Percentiles rank a stretch among this genome's conserved stretches.
These are phyloP conservation scores for Tanypteryx hageni DNA, from an alignment of 2,888 invertebrate genomes.

Conservation along the genomic window DNA sequence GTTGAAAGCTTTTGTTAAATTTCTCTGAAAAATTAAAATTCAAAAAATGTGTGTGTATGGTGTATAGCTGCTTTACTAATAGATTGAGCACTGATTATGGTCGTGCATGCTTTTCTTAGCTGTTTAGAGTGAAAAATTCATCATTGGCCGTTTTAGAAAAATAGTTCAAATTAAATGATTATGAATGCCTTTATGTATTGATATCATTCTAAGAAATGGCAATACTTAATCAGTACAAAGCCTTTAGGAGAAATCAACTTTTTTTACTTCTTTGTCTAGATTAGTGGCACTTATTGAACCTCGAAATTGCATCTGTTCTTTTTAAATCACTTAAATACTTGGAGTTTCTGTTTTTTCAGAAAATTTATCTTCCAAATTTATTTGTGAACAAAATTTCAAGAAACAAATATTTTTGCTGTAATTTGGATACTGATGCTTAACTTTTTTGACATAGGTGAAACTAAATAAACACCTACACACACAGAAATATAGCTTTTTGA, in stretches of 20 bases:
- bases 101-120: slow-evolving; percentile 58
- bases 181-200: background rate
- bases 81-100: slow-evolving; percentile 57
- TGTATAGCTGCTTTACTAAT: slow-evolving; percentile 62
- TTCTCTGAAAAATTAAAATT: slow-evolving; percentile 33
- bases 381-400: too few species aligned
- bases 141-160: background rate
- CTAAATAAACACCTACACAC: slow-evolving; percentile 50
- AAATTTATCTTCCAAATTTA: too few species aligned
- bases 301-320: background rate
- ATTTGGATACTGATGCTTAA: too few species aligned
- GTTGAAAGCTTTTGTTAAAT: slow-evolving; percentile 53
- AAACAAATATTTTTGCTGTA: too few species aligned
- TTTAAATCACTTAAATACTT: background rate
- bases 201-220: background rate
- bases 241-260: background rate
- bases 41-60: slow-evolving; percentile 63
- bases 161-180: background rate
- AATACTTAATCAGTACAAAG: background rate
- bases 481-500: slow-evolving; percentile 12
- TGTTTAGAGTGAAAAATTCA: slow-evolving; percentile 46
- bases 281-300: background rate
- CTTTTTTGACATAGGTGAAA: background rate
- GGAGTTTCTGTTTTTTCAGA: background rate
- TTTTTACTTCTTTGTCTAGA: background rate